These are phyloP conservation scores for Macrochelys suwanniensis DNA, from an alignment of 2,797 vertebrate species.

Conservation along the genomic window DNA sequence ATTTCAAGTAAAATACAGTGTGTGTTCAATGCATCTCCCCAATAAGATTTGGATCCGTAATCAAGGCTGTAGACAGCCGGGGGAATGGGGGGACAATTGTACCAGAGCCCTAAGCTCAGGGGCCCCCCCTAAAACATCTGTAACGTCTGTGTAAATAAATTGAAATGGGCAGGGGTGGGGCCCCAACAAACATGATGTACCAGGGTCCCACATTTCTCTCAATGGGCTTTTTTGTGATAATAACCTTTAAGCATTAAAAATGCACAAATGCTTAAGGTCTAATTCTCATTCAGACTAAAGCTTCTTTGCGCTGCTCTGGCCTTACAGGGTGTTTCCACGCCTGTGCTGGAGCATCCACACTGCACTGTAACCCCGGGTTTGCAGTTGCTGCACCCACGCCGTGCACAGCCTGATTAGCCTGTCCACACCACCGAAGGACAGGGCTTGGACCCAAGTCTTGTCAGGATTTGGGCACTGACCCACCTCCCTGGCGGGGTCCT, in stretches of 20 bases:
- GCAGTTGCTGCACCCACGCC: background rate
- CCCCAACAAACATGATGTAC: background rate
- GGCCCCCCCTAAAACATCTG: background rate
- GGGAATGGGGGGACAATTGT: too few relatives aligned
- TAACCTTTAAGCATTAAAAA: background rate
- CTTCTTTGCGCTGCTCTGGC: background rate
- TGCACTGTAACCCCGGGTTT: background rate
- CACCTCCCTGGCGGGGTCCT: background rate
- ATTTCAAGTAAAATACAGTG: background rate
- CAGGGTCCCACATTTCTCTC: background rate
- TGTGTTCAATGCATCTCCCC: background rate
- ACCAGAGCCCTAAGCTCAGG: background rate
- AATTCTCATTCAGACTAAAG: background rate
- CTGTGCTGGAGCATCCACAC: background rate
- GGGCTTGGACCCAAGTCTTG: background rate
- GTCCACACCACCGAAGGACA: background rate
- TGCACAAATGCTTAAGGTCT: background rate
- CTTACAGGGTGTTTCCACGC: background rate
- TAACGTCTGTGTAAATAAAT: background rate
- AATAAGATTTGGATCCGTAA: background rate
- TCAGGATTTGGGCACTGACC: too few relatives aligned
- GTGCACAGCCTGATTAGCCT: too few relatives aligned
- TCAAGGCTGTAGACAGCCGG: too few relatives aligned
- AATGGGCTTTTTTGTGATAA: background rate
- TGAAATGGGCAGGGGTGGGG: background rate